Base-by-base conservation (phyloP, 2,797 vertebrate genomes). In the Gymnodraco acuticeps region DNA sequence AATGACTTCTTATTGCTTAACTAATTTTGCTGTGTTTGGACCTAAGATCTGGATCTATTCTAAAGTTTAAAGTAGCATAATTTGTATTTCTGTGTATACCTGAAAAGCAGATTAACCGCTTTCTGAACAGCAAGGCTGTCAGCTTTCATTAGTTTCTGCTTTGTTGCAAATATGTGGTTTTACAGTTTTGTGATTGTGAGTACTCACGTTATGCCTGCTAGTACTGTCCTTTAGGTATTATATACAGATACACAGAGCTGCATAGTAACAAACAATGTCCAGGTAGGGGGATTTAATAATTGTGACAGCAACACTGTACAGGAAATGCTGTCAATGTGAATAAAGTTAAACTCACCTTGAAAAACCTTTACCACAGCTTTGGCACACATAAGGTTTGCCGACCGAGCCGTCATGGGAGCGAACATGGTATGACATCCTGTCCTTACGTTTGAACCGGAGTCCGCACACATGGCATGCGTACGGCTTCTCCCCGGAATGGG, bases 301-400 rank as follows among this genome's bases (percentile, higher is more conserved):
- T 7, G 15, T 14, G 4, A 17, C 20, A 17, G 3, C 38, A 14
- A 12, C 43, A 15, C 6, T 10, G 38, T 3, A 55, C 33, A 38
- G 3, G 0, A 2, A 13, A 41, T 0, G 9, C 2, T 10, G 8
- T 48, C 42, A 53, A 31, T 8, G 8, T 17, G 4, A 62, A 13
- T 4, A 11, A 8, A 65, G 10, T 9, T 59, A 1, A 4, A 85
- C 97, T 97, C 93, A 99, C 98, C 98, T 97, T 85, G 98, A 99
- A 81, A 99, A 99, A 11, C 98, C 98, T 95, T 99, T 99, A n/a
- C 98, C 98, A 78, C 98, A 99, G 95, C 97, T 99, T 95, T 99
- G 98, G 91, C 98, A 99, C 90, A 99, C 98, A 81, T 99, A 99
- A 1, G 98, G 98, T 92, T 99, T 99, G 67, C 98, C 98, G 84